Evolutionary conservation across 2,797 vertebrate species (phyloP), one percentile per base, ranked within the genome.

Genomic region (Lagodon rhomboides): DNA sequence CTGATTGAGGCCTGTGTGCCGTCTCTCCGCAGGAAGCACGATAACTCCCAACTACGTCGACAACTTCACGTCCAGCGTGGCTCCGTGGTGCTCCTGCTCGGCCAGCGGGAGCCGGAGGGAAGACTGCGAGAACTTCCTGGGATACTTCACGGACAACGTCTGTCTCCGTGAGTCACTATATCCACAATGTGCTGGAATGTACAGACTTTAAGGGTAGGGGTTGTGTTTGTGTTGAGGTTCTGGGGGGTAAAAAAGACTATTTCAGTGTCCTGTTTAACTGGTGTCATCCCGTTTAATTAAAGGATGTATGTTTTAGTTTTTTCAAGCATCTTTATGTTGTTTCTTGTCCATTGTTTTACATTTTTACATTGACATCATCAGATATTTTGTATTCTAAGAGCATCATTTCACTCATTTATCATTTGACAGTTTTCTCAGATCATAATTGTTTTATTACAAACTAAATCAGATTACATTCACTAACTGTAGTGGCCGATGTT

Each of bases 41-140:
- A 94, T 99, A 90, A 99, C 97, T 17, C 98, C 98, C 68, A 99
- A 99, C 95, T 99, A 99, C 69, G 92, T 98, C 0, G 97, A 98
- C 94, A 99, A 99, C 91, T 96, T 94, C 0, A 98, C 97, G 0
- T 96, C 98, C 65, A 97, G 94, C 5, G 97, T 99, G 54, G 95
- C 97, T 7, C 98, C 97, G 0, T 99, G 97, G 97, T 99, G 98
- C 92, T 95, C 96, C 2, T 99, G 98, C 89, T 95, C 95, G 0
- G 95, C 94, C 82, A 97, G 96, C 0, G 97, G 97, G 63, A 98
- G 97, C 92, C 92, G 94, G 80, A 96, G 89, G 56, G 94, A 96
- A 3, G 97, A 99, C 64, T 99, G 98, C 0, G 91, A 95, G 47
- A 90, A 83, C 68, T 98, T 99, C 85, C 94, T 97, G 85, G 94